Evolutionary conservation across 2,797 vertebrate species (phyloP).

Genomic region (Sylvia borin): DNA sequence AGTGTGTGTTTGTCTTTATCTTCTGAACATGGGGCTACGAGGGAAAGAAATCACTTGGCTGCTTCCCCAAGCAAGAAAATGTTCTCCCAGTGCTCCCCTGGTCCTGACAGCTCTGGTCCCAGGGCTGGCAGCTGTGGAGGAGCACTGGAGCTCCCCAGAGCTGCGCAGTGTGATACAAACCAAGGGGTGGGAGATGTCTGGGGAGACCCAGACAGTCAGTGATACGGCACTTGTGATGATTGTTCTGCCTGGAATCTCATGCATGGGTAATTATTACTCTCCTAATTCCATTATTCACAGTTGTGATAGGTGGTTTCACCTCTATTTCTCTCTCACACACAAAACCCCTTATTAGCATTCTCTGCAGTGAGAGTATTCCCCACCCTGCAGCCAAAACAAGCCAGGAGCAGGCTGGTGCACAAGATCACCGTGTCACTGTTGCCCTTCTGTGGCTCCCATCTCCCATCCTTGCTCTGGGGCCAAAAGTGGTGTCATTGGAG

Average conservation of each 20-base stretch:
- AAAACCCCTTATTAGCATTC: slow-evolving; percentile 46
- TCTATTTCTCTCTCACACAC: neutral
- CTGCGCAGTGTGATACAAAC: neutral
- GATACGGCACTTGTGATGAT: neutral
- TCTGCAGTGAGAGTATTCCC: neutral
- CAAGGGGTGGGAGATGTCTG: neutral
- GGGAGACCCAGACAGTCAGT: neutral
- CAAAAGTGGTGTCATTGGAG: neutral
- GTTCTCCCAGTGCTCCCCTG: neutral
- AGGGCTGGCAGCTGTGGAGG: fast-evolving
- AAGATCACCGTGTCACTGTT: neutral
- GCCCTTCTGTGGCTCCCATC: neutral
- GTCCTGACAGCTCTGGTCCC: no score
- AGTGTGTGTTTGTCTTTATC: neutral
- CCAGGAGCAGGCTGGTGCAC: neutral
- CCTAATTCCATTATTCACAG: slow-evolving; percentile 31
- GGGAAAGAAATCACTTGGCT: neutral
- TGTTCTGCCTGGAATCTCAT: slow-evolving; percentile 35
- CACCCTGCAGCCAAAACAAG: neutral
- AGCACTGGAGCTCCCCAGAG: fast-evolving
- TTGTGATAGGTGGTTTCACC: slow-evolving; percentile 64
- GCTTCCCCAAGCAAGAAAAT: neutral
- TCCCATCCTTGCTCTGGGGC: neutral
- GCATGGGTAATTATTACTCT: slow-evolving; percentile 53
- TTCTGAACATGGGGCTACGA: neutral